Conservation (phyloP, 2,888 invertebrate species). For the Trachelus troglodyta region DNA sequence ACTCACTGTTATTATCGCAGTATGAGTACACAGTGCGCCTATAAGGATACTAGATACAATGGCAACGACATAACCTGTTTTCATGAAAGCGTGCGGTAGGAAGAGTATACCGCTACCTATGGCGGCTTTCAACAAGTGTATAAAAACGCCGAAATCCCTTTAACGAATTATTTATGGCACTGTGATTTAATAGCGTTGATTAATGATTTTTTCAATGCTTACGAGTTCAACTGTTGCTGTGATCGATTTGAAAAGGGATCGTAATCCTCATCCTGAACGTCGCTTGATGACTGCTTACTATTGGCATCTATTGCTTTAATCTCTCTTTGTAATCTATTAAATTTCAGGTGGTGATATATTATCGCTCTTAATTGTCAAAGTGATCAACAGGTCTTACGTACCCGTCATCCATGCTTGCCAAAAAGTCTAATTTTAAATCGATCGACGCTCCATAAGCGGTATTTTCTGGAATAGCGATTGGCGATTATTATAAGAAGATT, state of each 20-base stretch:
- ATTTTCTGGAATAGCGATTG: background rate
- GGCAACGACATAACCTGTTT: slow-evolving; percentile 83
- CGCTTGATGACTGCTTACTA: background rate
- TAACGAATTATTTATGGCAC: slow-evolving; percentile 38
- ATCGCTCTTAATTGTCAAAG: background rate
- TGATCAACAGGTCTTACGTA: background rate
- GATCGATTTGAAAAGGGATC: slow-evolving; percentile 76
- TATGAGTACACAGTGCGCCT: slow-evolving; percentile 89
- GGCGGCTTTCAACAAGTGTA: slow-evolving; percentile 92
- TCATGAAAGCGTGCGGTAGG: slow-evolving; percentile 87
- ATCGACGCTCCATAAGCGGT: background rate
- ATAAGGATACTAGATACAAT: slow-evolving; percentile 79
- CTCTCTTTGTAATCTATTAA: background rate
- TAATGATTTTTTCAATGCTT: slow-evolving; percentile 55
- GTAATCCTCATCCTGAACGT: slow-evolving; percentile 68
- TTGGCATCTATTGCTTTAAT: background rate
- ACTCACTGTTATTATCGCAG: slow-evolving; percentile 89
- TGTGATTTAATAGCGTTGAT: background rate
- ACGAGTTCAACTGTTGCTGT: slow-evolving; percentile 74
- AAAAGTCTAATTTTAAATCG: background rate
- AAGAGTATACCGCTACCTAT: slow-evolving; percentile 91
- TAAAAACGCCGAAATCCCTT: slow-evolving; percentile 83
- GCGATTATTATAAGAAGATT: background rate
- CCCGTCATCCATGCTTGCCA: background rate
- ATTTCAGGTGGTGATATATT: background rate